These are phyloP conservation scores for Lepidotrigona ventralis DNA, from an alignment of 1,140 invertebrate species.

Conservation along the genomic window DNA sequence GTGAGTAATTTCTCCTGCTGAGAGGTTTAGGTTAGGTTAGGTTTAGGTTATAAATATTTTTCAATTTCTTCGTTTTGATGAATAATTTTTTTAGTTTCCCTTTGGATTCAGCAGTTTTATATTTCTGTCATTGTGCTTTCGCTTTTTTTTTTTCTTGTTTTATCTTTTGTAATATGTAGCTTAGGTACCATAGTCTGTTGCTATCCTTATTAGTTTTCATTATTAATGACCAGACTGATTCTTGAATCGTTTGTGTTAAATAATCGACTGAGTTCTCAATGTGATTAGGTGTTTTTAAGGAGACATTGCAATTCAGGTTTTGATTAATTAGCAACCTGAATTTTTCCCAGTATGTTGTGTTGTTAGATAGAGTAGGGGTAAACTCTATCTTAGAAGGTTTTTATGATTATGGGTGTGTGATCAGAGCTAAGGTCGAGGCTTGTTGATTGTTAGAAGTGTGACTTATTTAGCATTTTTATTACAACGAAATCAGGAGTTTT, in stretches of 20 bases:
- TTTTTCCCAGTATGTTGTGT: neutral
- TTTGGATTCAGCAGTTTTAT: conserved; percentile 4
- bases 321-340: too few species aligned
- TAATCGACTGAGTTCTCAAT: neutral
- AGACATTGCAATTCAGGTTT: neutral
- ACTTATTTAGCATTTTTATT: too few species aligned
- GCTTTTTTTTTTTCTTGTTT: neutral
- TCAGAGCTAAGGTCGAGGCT: too few species aligned
- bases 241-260: neutral
- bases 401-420: too few species aligned
- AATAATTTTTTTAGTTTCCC: neutral
- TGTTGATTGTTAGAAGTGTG: too few species aligned
- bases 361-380: too few species aligned
- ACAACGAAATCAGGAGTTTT: too few species aligned
- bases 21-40: too few species aligned
- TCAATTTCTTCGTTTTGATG: neutral
- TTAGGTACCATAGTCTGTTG: neutral
- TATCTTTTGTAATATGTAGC: neutral
- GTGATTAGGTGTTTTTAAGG: neutral
- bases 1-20: conserved; percentile 36
- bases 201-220: neutral
- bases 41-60: neutral
- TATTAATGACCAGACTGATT: neutral
- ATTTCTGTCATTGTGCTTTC: neutral
- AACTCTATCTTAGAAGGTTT: too few species aligned